Evolutionary conservation across 2,113 vertebrate species (phyloP).

Genomic region (Vidua chalybeata): DNA sequence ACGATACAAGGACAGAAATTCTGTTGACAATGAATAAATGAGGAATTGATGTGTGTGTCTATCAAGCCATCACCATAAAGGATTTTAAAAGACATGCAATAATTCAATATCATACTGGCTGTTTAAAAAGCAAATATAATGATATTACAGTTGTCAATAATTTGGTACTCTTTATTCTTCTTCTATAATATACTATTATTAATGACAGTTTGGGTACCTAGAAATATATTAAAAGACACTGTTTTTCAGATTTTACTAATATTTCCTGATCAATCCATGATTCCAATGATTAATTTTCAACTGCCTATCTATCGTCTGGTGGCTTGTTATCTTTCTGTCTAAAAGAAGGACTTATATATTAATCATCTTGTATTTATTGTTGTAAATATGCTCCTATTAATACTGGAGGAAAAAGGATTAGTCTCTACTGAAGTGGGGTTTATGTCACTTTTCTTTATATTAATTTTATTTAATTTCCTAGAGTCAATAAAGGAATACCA

Average conservation of each 20-base stretch:
- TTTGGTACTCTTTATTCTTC: neutral
- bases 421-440: neutral
- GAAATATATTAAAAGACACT: neutral
- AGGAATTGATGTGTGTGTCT: neutral
- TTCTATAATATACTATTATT: rapidly evolving
- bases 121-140: neutral
- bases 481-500: neutral
- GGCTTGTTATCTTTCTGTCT: neutral
- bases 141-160: neutral
- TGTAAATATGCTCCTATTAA: neutral
- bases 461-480: neutral
- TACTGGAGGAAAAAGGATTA: neutral
- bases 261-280: neutral
- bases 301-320: neutral
- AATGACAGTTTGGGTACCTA: neutral
- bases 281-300: neutral
- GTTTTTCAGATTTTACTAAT: neutral
- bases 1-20: neutral
- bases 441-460: neutral
- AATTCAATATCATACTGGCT: neutral
- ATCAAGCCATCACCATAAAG: neutral
- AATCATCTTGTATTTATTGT: neutral
- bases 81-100: neutral
- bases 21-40: neutral
- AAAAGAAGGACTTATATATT: neutral